Percentiles rank a stretch among this genome's conserved stretches.
Evolutionary conservation across 2,888 invertebrate species (phyloP).

Genomic region (Cacoxenus indagator): DNA sequence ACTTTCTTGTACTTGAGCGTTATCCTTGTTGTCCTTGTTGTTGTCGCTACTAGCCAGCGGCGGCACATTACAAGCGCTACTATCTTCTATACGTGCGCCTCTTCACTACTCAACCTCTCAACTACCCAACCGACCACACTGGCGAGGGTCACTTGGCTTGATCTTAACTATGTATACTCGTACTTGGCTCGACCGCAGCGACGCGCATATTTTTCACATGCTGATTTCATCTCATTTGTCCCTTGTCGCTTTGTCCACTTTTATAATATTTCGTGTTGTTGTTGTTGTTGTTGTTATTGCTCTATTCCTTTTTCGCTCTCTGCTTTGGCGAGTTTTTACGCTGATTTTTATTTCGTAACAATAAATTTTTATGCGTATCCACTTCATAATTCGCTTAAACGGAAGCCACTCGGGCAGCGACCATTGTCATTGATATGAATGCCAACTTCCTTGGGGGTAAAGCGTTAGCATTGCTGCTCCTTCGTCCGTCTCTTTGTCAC

Average conservation of each 20-base stretch:
- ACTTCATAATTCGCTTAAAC: slow-evolving; percentile 66
- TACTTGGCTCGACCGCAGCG: slow-evolving; percentile 37
- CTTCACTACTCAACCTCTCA: not conserved
- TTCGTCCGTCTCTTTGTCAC: not conserved
- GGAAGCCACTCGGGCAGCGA: slow-evolving; percentile 42
- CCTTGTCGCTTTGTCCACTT: not conserved
- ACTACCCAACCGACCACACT: not conserved
- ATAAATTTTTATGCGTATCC: slow-evolving; percentile 69
- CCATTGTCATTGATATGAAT: slow-evolving; percentile 30
- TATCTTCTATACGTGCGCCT: not conserved
- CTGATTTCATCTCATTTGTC: slow-evolving; percentile 56
- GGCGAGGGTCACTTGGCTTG: slow-evolving; percentile 22
- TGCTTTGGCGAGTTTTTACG: slow-evolving; percentile 50
- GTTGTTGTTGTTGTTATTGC: slow-evolving; percentile 8
- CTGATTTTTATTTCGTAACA: slow-evolving; percentile 64
- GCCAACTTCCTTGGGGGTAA: not conserved
- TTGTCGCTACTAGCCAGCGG: slow-evolving; percentile 11
- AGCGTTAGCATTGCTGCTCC: not conserved
- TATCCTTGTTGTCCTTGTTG: not conserved
- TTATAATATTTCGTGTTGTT: not conserved
- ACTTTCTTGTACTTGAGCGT: slow-evolving; percentile 61
- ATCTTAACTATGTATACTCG: slow-evolving; percentile 1
- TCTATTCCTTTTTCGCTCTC: not conserved
- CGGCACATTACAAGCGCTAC: slow-evolving; percentile 1
- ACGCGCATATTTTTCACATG: slow-evolving; percentile 55